phyloP scores from a whole-genome alignment of 2,113 vertebrate species.

The Nothoprocta perdicaria region DNA sequence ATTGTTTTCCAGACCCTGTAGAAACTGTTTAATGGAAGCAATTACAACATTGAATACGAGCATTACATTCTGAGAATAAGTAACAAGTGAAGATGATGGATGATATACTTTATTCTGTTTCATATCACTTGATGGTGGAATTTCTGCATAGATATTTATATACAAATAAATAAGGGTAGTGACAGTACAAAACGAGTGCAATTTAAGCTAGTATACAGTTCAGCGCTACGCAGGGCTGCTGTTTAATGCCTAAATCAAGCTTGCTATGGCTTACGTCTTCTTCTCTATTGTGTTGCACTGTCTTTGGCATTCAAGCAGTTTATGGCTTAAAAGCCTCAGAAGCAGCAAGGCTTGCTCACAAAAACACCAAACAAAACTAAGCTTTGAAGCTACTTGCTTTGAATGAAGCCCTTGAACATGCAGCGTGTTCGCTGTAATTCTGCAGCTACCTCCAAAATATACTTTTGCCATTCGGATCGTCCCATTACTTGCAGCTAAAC shows the following conservation, averaged over 20 bases:
- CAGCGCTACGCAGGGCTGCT: neutral
- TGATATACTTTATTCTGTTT: constrained; percentile 40
- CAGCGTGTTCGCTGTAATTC: constrained; percentile 36
- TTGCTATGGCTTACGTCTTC: neutral
- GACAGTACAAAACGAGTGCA: neutral
- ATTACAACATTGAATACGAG: constrained; percentile 55
- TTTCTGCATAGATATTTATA: constrained; percentile 52
- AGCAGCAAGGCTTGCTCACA: constrained; percentile 47
- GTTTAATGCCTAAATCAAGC: constrained; percentile 43
- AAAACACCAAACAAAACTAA: constrained; percentile 42
- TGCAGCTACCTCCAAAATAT: constrained; percentile 55
- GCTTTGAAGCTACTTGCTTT: constrained; percentile 38
- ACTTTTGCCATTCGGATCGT: constrained; percentile 57
- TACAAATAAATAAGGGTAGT: constrained; percentile 33
- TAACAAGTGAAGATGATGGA: constrained; percentile 66
- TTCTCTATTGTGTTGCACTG: constrained; percentile 22
- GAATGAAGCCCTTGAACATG: constrained; percentile 16
- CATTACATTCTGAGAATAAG: constrained; percentile 43
- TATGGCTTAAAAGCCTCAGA: constrained; percentile 49
- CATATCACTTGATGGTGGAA: constrained; percentile 14
- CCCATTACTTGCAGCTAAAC: constrained; percentile 71
- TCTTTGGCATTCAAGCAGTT: constrained; percentile 53
- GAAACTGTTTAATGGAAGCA: constrained; percentile 58
- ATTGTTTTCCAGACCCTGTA: constrained; percentile 55
- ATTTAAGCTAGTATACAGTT: constrained; percentile 12